A percentile compares a stretch with the other conserved stretches of the same genome.
Evolutionary conservation across 1,140 invertebrate species (phyloP).

Genomic region (Harpegnathos saltator): DNA sequence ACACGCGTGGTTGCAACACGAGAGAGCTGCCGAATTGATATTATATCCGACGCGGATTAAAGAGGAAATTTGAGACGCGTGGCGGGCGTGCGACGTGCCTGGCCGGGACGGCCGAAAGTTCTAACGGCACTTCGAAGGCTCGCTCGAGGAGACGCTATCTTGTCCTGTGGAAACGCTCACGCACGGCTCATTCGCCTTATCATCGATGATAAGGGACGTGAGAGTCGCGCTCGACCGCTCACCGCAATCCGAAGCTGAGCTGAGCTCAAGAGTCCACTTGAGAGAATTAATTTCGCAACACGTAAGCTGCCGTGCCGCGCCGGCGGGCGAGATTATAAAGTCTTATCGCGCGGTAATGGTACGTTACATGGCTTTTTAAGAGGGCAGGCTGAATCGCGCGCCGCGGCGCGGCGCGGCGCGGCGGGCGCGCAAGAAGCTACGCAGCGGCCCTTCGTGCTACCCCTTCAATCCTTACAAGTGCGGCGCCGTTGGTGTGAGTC

Average conservation of each 20-base stretch:
- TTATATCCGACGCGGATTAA: background rate
- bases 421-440: background rate
- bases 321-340: background rate
- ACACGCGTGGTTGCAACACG: too few relatives aligned
- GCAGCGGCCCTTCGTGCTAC: background rate
- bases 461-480: constrained; percentile 73
- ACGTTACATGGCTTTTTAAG: too few relatives aligned
- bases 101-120: too few relatives aligned
- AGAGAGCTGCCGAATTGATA: too few relatives aligned
- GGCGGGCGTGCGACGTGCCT: background rate
- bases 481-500: constrained; percentile 64
- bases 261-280: background rate
- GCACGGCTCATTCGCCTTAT: constrained; percentile 8
- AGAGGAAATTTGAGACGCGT: background rate
- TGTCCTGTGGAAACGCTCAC: background rate
- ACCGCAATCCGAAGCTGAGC: background rate
- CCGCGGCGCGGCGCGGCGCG: too few relatives aligned
- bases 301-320: background rate
- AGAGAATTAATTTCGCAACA: constrained; percentile 39
- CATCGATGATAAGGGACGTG: background rate
- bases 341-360: constrained; percentile 15
- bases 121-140: background rate
- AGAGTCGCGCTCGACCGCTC: background rate
- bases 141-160: background rate
- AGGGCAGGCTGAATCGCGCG: too few relatives aligned